phyloP scores from a whole-genome alignment of 2,113 vertebrate genomes.

The Xenopus laevis region DNA sequence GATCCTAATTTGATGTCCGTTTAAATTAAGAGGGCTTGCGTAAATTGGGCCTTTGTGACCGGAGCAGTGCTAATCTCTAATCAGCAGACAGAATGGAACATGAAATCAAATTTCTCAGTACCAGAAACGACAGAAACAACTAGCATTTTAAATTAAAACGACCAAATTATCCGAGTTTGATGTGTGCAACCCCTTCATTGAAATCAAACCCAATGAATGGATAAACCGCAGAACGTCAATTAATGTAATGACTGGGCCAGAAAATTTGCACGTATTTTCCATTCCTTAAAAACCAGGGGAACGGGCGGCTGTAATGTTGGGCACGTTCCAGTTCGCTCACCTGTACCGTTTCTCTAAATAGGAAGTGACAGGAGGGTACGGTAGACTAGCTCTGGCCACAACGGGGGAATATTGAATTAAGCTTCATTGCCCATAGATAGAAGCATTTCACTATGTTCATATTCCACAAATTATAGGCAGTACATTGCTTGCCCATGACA shows the following conservation, averaged over 20 bases:
- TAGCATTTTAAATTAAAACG: constrained; percentile 75
- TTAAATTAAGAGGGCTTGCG: constrained; percentile 75
- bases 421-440: not conserved
- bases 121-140: constrained; percentile 59
- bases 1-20: constrained; percentile 79
- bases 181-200: constrained; percentile 62
- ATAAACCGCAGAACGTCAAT: constrained; percentile 49
- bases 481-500: too few relatives aligned
- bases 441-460: not conserved
- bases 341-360: not conserved
- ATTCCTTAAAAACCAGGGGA: constrained; percentile 3
- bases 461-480: too few relatives aligned
- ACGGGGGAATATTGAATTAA: not conserved
- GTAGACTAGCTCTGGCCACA: not conserved
- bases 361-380: not conserved
- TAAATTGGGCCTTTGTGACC: constrained; percentile 62
- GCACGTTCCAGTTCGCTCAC: not conserved
- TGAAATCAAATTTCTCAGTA: constrained; percentile 61
- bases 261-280: constrained; percentile 47
- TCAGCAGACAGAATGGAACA: constrained; percentile 63
- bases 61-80: constrained; percentile 65
- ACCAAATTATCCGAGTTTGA: constrained; percentile 70
- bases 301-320: constrained; percentile 15
- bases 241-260: constrained; percentile 44
- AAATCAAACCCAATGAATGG: constrained; percentile 53